phyloP scores from a whole-genome alignment of 2,888 invertebrate genomes.

The Eugnorisma glareosa region DNA sequence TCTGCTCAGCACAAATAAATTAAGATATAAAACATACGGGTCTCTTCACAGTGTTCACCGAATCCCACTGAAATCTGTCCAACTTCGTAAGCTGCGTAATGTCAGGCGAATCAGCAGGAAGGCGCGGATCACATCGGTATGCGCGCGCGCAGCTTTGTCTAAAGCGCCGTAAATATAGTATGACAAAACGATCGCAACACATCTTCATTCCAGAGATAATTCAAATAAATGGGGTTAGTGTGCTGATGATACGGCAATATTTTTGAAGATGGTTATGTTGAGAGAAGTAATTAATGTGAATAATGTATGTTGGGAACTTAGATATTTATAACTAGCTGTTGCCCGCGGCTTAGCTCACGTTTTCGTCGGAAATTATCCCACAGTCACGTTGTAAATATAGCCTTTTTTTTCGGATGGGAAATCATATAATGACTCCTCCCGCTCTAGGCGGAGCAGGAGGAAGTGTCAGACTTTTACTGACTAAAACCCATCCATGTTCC shows the following conservation, averaged over 20 bases:
- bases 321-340: too few relatives aligned
- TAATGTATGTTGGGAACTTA: not conserved
- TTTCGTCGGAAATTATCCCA: too few relatives aligned
- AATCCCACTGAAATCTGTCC: slow-evolving; percentile 23
- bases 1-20: not conserved
- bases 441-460: too few relatives aligned
- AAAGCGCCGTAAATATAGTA: slow-evolving; percentile 66
- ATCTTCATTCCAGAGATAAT: slow-evolving; percentile 58
- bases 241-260: slow-evolving; percentile 13
- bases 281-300: not conserved
- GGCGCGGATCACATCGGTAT: slow-evolving; percentile 75
- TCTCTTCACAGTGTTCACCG: slow-evolving; percentile 3
- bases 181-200: slow-evolving; percentile 69
- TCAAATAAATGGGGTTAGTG: slow-evolving; percentile 55
- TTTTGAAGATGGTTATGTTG: not conserved
- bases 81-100: slow-evolving; percentile 49
- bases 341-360: too few relatives aligned
- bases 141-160: slow-evolving; percentile 62
- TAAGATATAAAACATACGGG: slow-evolving; percentile 12
- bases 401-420: too few relatives aligned
- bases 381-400: too few relatives aligned
- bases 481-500: too few relatives aligned
- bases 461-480: too few relatives aligned
- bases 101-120: slow-evolving; percentile 78
- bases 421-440: too few relatives aligned